Evolutionary conservation across 2,113 vertebrate species (phyloP).

Genomic region (Phrynocephalus versicolor): DNA sequence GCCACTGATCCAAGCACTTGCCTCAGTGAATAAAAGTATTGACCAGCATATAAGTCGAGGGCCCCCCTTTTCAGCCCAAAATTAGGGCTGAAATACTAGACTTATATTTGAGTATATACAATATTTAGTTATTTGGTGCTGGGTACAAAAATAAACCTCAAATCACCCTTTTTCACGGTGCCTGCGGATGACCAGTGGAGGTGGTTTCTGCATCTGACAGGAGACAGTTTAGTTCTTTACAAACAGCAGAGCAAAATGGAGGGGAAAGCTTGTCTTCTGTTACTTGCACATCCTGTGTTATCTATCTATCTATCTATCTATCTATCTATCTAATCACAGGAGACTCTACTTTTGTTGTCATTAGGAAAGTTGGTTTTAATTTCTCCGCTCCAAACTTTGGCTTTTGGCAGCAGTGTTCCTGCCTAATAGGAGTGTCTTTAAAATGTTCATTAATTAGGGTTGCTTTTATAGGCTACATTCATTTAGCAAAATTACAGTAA

Average conservation of each 20-base stretch:
- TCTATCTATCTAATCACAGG: background rate
- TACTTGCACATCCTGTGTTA: too few species aligned
- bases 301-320: background rate
- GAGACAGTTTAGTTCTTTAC: background rate
- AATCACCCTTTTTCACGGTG: background rate
- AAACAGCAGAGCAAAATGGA: background rate
- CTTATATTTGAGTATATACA: too few species aligned
- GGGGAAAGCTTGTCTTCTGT: background rate
- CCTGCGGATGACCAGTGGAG: background rate
- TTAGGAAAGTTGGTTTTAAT: constrained; percentile 44
- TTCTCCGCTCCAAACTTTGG: constrained; percentile 54
- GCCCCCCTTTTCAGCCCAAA: too few species aligned
- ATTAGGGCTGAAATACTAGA: too few species aligned
- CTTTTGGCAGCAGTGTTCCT: constrained; percentile 59
- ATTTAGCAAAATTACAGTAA: constrained; percentile 56
- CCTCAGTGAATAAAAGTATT: too few species aligned
- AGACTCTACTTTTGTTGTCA: constrained; percentile 29
- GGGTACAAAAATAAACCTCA: background rate
- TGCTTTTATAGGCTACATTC: constrained; percentile 56
- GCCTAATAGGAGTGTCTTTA: constrained; percentile 50
- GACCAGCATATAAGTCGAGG: too few species aligned
- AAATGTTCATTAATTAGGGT: constrained; percentile 57
- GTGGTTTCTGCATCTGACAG: background rate
- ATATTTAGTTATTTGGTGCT: too few species aligned
- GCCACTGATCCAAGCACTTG: too few species aligned